A percentile compares a stretch with the other conserved stretches of the same genome.
Evolutionary conservation across 2,797 vertebrate species (phyloP).

Genomic region (Anguilla megastoma): DNA sequence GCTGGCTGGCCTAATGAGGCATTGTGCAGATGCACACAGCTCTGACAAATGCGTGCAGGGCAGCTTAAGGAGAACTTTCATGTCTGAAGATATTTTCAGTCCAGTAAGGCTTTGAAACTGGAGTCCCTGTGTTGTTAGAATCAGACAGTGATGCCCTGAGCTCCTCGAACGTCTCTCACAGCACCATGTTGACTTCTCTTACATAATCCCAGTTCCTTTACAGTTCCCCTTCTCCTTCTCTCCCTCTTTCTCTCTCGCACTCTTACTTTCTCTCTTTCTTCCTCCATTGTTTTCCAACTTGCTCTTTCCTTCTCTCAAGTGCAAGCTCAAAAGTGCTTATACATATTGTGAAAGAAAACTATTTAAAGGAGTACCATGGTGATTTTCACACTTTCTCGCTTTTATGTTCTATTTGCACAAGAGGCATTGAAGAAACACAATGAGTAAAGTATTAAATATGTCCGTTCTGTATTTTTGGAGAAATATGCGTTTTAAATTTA

Average conservation of each 20-base stretch:
- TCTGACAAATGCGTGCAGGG: background rate
- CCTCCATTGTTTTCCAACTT: background rate
- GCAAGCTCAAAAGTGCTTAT: background rate
- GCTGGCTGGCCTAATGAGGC: constrained; percentile 25
- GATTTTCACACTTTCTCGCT: too few species aligned
- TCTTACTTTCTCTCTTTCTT: constrained; percentile 32
- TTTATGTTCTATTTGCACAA: too few species aligned
- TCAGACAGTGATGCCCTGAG: constrained; percentile 43
- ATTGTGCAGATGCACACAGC: background rate
- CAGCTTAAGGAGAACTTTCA: background rate
- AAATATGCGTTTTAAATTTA: too few species aligned
- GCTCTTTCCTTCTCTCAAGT: constrained; percentile 16
- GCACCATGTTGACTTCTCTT: constrained; percentile 62
- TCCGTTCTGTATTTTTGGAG: too few species aligned
- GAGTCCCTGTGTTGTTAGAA: constrained; percentile 2
- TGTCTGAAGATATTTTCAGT: background rate
- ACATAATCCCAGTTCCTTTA: constrained; percentile 61
- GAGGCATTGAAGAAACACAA: too few species aligned
- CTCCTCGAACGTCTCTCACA: constrained; percentile 54
- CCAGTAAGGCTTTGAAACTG: background rate
- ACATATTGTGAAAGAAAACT: background rate
- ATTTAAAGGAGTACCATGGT: background rate
- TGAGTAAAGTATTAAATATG: too few species aligned
- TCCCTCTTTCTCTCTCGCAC: constrained; percentile 56
- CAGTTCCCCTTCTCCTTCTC: constrained; percentile 48